phyloP scores from a whole-genome alignment of 2,888 invertebrate genomes.

The Lordiphosa andalusiaca region DNA sequence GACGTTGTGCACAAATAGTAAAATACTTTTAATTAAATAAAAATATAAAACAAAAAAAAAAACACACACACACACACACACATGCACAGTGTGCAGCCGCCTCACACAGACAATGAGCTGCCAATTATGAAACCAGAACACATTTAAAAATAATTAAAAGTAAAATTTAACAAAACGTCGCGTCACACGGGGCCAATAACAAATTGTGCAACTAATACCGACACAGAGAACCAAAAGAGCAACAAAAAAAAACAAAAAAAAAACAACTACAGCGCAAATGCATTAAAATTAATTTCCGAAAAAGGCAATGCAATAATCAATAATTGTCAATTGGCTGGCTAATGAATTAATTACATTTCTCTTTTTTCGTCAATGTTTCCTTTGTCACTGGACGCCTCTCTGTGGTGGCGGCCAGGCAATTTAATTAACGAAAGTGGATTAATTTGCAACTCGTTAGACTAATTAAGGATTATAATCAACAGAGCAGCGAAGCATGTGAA shows the following conservation, averaged over 20 bases:
- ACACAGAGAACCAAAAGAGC: slow-evolving; percentile 17
- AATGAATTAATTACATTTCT: slow-evolving; percentile 71
- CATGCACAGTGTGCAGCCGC: slow-evolving; percentile 18
- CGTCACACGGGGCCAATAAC: slow-evolving; percentile 23
- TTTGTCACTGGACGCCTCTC: slow-evolving; percentile 22
- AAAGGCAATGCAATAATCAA: slow-evolving; percentile 64
- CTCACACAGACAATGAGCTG: slow-evolving; percentile 38
- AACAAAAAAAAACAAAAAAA: slow-evolving; percentile 36
- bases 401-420: slow-evolving; percentile 47
- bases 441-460: slow-evolving; percentile 79
- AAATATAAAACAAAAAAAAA: slow-evolving; percentile 16
- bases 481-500: slow-evolving; percentile 32
- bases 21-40: slow-evolving; percentile 20
- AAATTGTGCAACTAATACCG: slow-evolving; percentile 54
- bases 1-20: background rate
- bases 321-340: slow-evolving; percentile 73
- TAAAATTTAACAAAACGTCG: slow-evolving; percentile 50
- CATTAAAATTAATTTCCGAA: slow-evolving; percentile 44
- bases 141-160: slow-evolving; percentile 66
- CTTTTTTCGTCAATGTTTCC: slow-evolving; percentile 38
- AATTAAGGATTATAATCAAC: slow-evolving; percentile 78
- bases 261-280: slow-evolving; percentile 31
- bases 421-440: slow-evolving; percentile 79
- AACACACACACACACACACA: too few relatives aligned
- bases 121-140: slow-evolving; percentile 58